Conservation (phyloP, 2,113 vertebrate genomes). For the Catharus fuscescens region DNA sequence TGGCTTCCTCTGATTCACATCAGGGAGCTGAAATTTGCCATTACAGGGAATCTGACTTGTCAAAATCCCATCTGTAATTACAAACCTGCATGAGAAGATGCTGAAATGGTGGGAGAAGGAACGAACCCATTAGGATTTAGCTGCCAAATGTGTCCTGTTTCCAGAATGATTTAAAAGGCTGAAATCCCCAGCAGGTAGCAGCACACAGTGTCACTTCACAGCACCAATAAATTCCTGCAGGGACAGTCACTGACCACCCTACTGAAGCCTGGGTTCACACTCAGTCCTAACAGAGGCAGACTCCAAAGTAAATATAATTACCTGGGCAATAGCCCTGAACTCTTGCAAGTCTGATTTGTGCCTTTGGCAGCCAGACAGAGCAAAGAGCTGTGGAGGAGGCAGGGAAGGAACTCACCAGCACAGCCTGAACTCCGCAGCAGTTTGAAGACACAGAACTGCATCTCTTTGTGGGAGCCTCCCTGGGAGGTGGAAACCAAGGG, state of each 20-base stretch:
- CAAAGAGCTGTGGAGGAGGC: neutral
- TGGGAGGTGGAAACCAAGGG: neutral
- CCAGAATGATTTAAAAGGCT: constrained; percentile 5
- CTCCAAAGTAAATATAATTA: constrained; percentile 21
- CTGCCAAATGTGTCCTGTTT: neutral
- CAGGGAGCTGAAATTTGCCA: constrained; percentile 50
- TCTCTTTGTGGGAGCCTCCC: neutral
- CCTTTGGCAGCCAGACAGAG: neutral
- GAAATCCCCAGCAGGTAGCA: neutral
- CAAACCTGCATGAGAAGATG: neutral
- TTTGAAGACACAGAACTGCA: neutral
- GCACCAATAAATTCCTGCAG: neutral
- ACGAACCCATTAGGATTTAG: neutral
- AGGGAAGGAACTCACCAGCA: neutral
- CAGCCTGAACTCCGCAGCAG: accelerated
- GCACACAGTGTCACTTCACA: neutral
- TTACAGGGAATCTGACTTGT: constrained; percentile 33
- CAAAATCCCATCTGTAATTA: constrained; percentile 56
- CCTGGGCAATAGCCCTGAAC: neutral
- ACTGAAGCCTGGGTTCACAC: neutral
- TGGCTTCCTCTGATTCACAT: constrained; percentile 25
- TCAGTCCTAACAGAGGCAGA: neutral
- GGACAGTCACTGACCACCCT: neutral
- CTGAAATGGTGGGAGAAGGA: neutral
- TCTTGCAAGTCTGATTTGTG: neutral